Base-by-base conservation (phyloP, 2,113 vertebrate genomes). In the Stomatorhinus ivindoensis region DNA sequence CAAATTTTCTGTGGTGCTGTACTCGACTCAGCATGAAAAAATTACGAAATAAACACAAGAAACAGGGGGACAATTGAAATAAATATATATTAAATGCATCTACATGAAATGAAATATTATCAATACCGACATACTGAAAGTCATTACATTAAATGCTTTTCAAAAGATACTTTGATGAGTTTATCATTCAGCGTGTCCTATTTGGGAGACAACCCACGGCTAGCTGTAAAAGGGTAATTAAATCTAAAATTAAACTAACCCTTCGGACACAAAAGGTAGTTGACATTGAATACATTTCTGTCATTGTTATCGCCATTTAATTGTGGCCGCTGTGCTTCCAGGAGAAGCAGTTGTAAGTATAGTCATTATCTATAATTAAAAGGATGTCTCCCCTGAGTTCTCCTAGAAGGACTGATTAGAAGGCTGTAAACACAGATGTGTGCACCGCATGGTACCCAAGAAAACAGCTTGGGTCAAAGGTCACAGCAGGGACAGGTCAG, bases 321-420 rank as follows among this genome's bases (percentile, higher is more conserved):
- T 87, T 17, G 50, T 39, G 53, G 48, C 50, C 31, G 50, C 44
- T 55, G 47, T 87, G 85, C 50, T 87, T 87, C 50, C 47, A 19
- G 50, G 27, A 87, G 85, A n/a, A 53, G 47, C 85, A 39, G 50
- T 21, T 15, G 48, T 53, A 87, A 51, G 85, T 87, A 87, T 39
- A 87, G 85, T 31, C 7, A 87, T 87, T 87, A 87, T 87, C 85
- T 87, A 53, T 87, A 87, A 87, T 87, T 87, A 87, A 87, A 53
- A 87, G 50, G 85, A 87, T 55, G 85, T 53, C 48, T 87, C 48
- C 48, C 50, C 31, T 31, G 85, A 87, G 85, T 35, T 53, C 85
- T 87, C 85, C 19, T 87, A 87, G 50, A 87, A 87, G 47, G 50
- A 53, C 50, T 87, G 85, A 87, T 87, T 55, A 53, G 47, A 87